phyloP scores from a whole-genome alignment of 2,888 invertebrate genomes.

The Papilio gigon region DNA sequence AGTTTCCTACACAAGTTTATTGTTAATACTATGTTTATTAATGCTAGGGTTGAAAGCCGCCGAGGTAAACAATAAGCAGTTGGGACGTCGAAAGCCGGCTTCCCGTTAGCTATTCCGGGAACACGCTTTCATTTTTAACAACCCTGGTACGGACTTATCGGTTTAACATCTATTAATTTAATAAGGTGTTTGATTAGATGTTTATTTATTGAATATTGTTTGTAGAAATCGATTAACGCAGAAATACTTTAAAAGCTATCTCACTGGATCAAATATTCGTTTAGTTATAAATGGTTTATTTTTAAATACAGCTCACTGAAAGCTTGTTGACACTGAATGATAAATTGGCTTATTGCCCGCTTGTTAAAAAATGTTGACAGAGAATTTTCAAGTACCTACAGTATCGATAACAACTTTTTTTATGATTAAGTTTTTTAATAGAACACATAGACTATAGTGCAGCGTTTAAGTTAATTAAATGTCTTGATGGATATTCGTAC shows the following conservation, averaged over 20 bases:
- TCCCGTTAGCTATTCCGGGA: constrained; percentile 56
- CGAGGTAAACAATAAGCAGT: constrained; percentile 62
- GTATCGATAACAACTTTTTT: constrained; percentile 24
- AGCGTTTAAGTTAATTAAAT: too few relatives aligned
- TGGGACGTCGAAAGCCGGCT: constrained; percentile 66
- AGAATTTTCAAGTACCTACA: constrained; percentile 24
- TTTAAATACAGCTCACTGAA: constrained; percentile 25
- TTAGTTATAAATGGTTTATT: constrained; percentile 27
- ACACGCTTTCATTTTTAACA: constrained; percentile 39
- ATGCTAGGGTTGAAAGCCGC: constrained; percentile 60
- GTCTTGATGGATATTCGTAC: too few relatives aligned
- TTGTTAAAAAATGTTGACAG: constrained; percentile 30
- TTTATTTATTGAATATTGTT: too few relatives aligned
- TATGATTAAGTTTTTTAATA: neutral
- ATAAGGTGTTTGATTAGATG: neutral
- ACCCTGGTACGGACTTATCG: constrained; percentile 3
- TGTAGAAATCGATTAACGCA: too few relatives aligned
- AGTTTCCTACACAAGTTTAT: neutral
- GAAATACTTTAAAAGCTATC: neutral
- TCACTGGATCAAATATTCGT: neutral
- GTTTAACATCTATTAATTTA: neutral
- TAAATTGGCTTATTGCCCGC: constrained; percentile 36
- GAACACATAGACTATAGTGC: neutral
- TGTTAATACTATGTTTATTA: constrained; percentile 34
- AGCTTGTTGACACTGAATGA: constrained; percentile 40